These are phyloP conservation scores for Mycalesis mineus DNA, from an alignment of 2,888 invertebrate species.

Conservation along the genomic window DNA sequence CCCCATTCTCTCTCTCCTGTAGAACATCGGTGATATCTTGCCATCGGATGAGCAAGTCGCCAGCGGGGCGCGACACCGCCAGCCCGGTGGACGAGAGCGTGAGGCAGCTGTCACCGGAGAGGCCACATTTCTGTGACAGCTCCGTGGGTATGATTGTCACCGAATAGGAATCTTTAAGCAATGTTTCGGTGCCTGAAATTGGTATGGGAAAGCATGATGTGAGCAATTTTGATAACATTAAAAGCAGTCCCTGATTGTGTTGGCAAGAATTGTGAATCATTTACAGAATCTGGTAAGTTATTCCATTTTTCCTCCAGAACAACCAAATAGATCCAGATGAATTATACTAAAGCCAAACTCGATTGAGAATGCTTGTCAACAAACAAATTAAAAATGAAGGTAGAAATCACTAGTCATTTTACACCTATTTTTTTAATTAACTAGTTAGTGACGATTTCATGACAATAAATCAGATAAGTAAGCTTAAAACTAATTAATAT, in stretches of 20 bases:
- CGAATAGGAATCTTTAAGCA: conserved; percentile 71
- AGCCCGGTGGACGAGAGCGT: conserved; percentile 76
- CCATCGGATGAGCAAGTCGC: conserved; percentile 78
- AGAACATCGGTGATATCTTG: conserved; percentile 78
- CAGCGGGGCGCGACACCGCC: conserved; percentile 72
- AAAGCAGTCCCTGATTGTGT: no score
- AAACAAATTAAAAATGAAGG: no score
- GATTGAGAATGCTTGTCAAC: no score
- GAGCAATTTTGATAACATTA: conserved; percentile 29
- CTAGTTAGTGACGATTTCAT: no score
- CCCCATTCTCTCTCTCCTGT: conserved; percentile 69
- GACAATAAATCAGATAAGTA: no score
- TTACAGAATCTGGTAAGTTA: no score
- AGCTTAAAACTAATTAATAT: no score
- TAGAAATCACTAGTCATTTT: no score
- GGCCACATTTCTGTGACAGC: conserved; percentile 80
- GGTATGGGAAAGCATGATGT: conserved; percentile 39
- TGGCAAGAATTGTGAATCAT: neutral
- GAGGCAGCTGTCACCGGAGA: conserved; percentile 78
- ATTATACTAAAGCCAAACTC: no score
- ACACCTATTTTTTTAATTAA: no score
- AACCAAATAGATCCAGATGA: no score
- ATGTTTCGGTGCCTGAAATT: conserved; percentile 69
- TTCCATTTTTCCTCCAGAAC: no score
- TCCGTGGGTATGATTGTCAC: conserved; percentile 81